These are phyloP conservation scores for Psix sp. DNA, from an alignment of 1,140 invertebrate species.

Conservation along the genomic window DNA sequence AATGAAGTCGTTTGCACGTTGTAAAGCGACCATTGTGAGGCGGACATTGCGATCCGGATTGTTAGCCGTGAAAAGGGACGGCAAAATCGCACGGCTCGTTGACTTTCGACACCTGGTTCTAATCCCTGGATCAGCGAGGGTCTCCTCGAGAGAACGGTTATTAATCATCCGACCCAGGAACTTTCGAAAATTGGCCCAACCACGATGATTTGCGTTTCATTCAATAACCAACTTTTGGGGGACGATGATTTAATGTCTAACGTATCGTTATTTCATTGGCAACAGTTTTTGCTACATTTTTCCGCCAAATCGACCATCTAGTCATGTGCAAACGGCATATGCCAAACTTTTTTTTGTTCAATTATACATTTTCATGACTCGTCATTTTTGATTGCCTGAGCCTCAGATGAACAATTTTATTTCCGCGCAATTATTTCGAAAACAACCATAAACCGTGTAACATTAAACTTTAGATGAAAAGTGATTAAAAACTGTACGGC, in stretches of 20 bases:
- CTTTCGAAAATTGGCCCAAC: slow-evolving; percentile 37
- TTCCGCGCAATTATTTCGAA: too few relatives aligned
- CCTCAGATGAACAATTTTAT: too few relatives aligned
- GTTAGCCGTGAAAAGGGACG: slow-evolving; percentile 27
- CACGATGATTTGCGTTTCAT: slow-evolving; percentile 33
- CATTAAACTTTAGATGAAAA: too few relatives aligned
- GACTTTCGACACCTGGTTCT: slow-evolving; percentile 56
- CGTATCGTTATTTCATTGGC: slow-evolving; percentile 46
- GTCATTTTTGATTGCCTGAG: too few relatives aligned
- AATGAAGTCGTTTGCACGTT: slow-evolving; percentile 53
- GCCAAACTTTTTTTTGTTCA: too few relatives aligned
- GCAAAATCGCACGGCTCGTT: slow-evolving; percentile 57
- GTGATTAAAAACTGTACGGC: too few relatives aligned
- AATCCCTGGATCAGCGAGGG: slow-evolving; percentile 53
- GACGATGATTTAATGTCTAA: slow-evolving; percentile 38
- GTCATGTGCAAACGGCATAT: too few relatives aligned
- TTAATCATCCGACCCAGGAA: slow-evolving; percentile 50
- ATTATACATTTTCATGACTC: too few relatives aligned
- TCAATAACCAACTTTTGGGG: slow-evolving; percentile 20
- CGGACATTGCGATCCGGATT: slow-evolving; percentile 43
- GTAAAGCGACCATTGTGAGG: slow-evolving; percentile 42
- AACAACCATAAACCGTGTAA: too few relatives aligned
- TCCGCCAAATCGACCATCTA: too few relatives aligned
- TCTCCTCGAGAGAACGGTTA: slow-evolving; percentile 25
- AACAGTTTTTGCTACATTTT: slow-evolving; percentile 14